Evolutionary conservation across 2,888 invertebrate genomes (phyloP), one percentile per base, ranked within the genome.

Genomic region (Clistopyga incitator): DNA sequence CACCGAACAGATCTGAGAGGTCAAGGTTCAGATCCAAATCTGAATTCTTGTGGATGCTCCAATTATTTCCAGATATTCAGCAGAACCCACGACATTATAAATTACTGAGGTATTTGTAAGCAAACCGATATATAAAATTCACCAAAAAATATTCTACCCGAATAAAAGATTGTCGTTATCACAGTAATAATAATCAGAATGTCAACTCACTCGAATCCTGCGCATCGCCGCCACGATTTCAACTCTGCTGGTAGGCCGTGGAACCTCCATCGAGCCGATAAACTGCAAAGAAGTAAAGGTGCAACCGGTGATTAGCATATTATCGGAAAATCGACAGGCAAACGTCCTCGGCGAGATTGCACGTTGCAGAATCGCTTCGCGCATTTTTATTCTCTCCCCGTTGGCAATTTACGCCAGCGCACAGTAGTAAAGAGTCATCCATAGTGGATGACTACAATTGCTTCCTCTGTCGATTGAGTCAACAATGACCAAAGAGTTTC

Each of bases 201-300:
- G 23, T 13, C 72, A 85, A 95, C 97, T 97, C 94, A 99, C 99
- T 93, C 99, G 96, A 93, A 99, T 99, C 91, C 98, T 95, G 85
- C 99, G 96, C 99, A 99, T 99, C 86, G 99, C 99, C 85, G 99
- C 98, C 82, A 99, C 99, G 93, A 99, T 99, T 94, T 99, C 99
- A 88, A 99, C 97, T 89, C 99, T 95, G 93, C 98, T 99, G 88
- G 98, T 97, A 42, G 99, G 99, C 88, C 99, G 95, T 20, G 99
- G 98, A 89, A 99, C 98, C 94, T 99, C 99, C 96, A 99, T 95
- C 87, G 98, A 98, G 88, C 99, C 99, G 93, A 99, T 99, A 94
- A 98, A 99, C 99, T 99, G 96, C 71, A 97, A 96, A 93, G 93
- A 93, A 90, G 85, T 88, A 88, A 85, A 84, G 25, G 72, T 50